phyloP scores from a whole-genome alignment of 2,888 invertebrate genomes.

The Cheilosia vernalis region DNA sequence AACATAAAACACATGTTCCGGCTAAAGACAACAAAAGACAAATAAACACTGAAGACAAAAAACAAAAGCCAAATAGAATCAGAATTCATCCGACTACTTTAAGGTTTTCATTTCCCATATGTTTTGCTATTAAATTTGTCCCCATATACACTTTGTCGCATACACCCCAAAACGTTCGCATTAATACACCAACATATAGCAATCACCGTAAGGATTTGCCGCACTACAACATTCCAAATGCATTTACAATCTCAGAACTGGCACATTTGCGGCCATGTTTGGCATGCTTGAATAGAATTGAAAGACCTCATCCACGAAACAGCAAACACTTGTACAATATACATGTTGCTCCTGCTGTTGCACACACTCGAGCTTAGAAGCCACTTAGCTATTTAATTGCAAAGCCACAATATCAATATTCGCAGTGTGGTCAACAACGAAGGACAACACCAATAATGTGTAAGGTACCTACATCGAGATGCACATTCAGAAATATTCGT shows the following conservation, averaged over 20 bases:
- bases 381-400: slow-evolving; percentile 73
- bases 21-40: no score
- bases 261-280: slow-evolving; percentile 60
- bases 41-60: no score
- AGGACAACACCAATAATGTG: slow-evolving; percentile 68
- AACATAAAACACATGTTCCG: no score
- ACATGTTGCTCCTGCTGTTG: slow-evolving; percentile 69
- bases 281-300: slow-evolving; percentile 53
- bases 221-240: neutral
- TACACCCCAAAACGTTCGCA: no score
- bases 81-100: no score
- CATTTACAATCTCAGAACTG: neutral
- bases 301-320: slow-evolving; percentile 49
- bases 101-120: no score
- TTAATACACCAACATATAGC: no score
- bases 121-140: no score
- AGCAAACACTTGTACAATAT: slow-evolving; percentile 43
- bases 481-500: slow-evolving; percentile 59
- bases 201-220: neutral
- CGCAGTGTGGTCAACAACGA: slow-evolving; percentile 60
- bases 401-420: slow-evolving; percentile 74
- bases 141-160: no score
- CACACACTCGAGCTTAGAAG: slow-evolving; percentile 47
- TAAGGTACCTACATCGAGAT: slow-evolving; percentile 26
- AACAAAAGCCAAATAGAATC: no score